These are phyloP conservation scores for Ichneumoninae sp. DNA, from an alignment of 2,888 invertebrate species.

Conservation along the genomic window DNA sequence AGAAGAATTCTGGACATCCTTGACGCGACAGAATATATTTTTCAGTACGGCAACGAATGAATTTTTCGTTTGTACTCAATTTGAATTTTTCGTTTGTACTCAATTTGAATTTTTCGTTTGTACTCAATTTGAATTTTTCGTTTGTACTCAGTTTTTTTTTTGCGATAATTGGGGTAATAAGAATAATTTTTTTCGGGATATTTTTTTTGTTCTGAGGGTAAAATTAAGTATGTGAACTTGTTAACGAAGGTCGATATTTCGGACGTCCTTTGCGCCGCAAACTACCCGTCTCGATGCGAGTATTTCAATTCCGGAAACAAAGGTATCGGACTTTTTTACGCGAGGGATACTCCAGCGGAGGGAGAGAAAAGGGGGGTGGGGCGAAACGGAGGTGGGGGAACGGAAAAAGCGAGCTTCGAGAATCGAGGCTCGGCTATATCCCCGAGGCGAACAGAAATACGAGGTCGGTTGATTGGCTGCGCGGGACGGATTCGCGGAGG, in stretches of 20 bases:
- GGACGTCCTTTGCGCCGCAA: not conserved
- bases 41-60: not conserved
- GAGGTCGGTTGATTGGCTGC: slow-evolving; percentile 67
- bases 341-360: slow-evolving; percentile 13
- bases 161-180: not conserved
- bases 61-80: too few relatives aligned
- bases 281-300: slow-evolving; percentile 20
- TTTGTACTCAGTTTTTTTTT: not conserved
- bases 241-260: not conserved
- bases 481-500: slow-evolving; percentile 66
- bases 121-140: too few relatives aligned
- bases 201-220: not conserved
- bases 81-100: too few relatives aligned
- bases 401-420: slow-evolving; percentile 55
- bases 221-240: not conserved
- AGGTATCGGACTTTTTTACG: slow-evolving; percentile 36
- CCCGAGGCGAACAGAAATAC: slow-evolving; percentile 61
- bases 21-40: not conserved
- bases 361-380: not conserved
- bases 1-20: not conserved
- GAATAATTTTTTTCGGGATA: not conserved
- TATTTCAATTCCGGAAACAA: slow-evolving; percentile 50
- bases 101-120: too few relatives aligned
- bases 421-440: slow-evolving; percentile 55
- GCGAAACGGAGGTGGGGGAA: not conserved